These are phyloP conservation scores for Thermophis baileyi DNA, from an alignment of 2,113 vertebrate species.

Conservation along the genomic window DNA sequence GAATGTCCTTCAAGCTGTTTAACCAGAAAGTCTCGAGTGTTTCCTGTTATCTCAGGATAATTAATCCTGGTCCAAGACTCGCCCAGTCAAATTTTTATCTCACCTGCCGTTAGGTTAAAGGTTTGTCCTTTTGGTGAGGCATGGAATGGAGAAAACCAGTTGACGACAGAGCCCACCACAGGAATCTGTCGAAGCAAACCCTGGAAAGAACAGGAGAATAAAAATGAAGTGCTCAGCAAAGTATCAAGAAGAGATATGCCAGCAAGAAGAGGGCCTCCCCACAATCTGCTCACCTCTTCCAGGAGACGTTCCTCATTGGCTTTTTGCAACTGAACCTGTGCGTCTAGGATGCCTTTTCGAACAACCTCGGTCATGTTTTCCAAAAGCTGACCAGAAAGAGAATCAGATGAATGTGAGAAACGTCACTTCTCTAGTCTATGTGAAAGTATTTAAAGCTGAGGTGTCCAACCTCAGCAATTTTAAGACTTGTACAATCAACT, in stretches of 20 bases:
- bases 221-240: background rate
- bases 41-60: background rate
- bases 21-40: too few relatives aligned
- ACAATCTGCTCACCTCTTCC: slow-evolving; percentile 79
- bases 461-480: background rate
- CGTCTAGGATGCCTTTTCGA: slow-evolving; percentile 92
- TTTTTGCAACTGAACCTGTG: slow-evolving; percentile 87
- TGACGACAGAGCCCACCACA: slow-evolving; percentile 88
- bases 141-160: slow-evolving; percentile 94
- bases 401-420: background rate
- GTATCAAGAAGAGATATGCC: background rate
- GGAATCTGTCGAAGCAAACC: slow-evolving; percentile 93
- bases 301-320: slow-evolving; percentile 89
- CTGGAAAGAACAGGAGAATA: slow-evolving; percentile 60
- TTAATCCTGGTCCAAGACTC: background rate
- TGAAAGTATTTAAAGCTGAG: background rate
- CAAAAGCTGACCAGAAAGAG: slow-evolving; percentile 75
- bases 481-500: background rate
- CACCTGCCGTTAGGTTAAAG: slow-evolving; percentile 93
- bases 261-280: accelerated
- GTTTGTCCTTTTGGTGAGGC: slow-evolving; percentile 85
- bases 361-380: slow-evolving; percentile 99
- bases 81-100: background rate
- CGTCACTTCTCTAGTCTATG: background rate
- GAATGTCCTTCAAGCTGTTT: background rate